phyloP scores from a whole-genome alignment of 53 echinoderm and acorn worm species.

The Echinarachnius parma region DNA sequence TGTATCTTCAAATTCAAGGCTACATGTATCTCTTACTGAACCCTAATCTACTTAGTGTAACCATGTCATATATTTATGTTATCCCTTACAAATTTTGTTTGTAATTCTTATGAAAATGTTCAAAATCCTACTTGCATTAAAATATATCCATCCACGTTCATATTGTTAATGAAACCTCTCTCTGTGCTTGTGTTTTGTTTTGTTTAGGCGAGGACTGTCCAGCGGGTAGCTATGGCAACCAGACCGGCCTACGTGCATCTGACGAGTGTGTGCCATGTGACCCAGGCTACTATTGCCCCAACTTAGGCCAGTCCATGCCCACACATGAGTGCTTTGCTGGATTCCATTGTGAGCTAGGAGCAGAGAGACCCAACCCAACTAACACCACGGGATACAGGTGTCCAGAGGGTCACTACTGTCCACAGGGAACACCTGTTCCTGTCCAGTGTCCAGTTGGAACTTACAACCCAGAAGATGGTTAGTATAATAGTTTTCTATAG shows the following conservation, averaged over 20 bases:
- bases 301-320: constrained; percentile 66
- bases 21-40: no score
- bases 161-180: no score
- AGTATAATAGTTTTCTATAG: neutral
- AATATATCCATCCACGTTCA: no score
- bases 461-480: constrained; percentile 84
- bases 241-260: constrained; percentile 68
- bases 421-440: constrained; percentile 76
- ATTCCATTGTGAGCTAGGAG: constrained; percentile 80
- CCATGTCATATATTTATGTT: no score
- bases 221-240: constrained; percentile 86
- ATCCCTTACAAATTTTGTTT: no score
- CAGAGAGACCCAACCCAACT: constrained; percentile 72
- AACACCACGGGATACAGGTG: constrained; percentile 77
- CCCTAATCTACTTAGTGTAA: no score
- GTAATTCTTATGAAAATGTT: no score
- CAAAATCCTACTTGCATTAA: no score
- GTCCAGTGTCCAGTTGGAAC: constrained; percentile 68
- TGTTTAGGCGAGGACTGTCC: constrained; percentile 91
- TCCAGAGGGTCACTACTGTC: constrained; percentile 88
- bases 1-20: no score
- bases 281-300: constrained; percentile 85
- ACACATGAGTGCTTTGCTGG: constrained; percentile 66
- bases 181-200: no score
- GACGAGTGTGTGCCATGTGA: constrained; percentile 75